Evolutionary conservation across 2,888 invertebrate species (phyloP).

Genomic region (Unio delphinus): DNA sequence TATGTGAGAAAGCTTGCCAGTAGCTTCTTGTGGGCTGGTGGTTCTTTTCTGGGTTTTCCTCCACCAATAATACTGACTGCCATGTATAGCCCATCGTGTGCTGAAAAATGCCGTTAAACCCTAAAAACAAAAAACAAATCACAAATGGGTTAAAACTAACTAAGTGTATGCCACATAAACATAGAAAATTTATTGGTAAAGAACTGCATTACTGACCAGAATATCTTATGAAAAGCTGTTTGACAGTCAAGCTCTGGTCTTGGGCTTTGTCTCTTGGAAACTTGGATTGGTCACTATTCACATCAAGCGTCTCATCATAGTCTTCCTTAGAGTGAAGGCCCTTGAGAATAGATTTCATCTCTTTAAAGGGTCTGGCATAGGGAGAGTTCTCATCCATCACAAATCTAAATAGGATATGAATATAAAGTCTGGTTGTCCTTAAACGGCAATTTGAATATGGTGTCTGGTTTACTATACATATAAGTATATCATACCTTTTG

Average conservation of each 20-base stretch:
- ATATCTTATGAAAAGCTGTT: conserved; percentile 59
- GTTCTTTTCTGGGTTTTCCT: no score
- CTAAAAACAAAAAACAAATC: no score
- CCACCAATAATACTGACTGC: no score
- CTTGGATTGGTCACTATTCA: conserved; percentile 22
- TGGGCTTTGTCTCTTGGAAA: conserved; percentile 52
- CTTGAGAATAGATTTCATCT: conserved; percentile 43
- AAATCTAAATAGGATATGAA: conserved; percentile 38
- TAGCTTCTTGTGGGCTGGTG: no score
- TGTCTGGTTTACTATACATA: background rate
- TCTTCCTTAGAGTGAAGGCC: conserved; percentile 21
- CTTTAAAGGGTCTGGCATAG: conserved; percentile 56
- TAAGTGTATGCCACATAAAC: no score
- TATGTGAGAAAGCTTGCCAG: no score
- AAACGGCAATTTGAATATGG: background rate
- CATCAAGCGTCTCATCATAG: conserved; percentile 39
- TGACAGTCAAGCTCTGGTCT: conserved; percentile 61
- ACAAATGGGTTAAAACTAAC: no score
- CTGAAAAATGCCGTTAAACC: no score
- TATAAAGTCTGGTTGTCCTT: background rate
- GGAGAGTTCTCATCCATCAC: conserved; percentile 62
- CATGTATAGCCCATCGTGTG: no score
- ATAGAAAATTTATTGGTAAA: background rate
- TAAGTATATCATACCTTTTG: background rate
- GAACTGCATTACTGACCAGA: conserved; percentile 36